Conservation (phyloP, 2,888 invertebrate genomes). For the Drosophila greeni region DNA sequence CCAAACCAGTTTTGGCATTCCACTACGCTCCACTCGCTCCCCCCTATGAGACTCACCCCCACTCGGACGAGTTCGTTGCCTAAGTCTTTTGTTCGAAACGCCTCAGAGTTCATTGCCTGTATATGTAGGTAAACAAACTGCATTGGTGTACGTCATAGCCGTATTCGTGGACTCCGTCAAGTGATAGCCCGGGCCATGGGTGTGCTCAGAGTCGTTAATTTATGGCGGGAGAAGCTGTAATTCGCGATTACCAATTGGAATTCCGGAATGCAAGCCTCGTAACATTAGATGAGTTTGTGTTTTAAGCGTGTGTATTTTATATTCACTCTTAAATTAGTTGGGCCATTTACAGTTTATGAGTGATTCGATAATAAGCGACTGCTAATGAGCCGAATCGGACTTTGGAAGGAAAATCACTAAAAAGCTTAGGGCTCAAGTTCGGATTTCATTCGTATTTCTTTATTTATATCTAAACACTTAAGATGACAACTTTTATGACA, state of each 20-base stretch:
- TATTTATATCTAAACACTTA: not conserved
- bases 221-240: conserved; percentile 15
- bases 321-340: not conserved
- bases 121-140: conserved; percentile 28
- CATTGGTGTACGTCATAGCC: conserved; percentile 23
- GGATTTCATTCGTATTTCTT: not conserved
- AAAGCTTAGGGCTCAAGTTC: too few species aligned
- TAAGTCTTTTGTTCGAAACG: conserved; percentile 68
- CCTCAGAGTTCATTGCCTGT: conserved; percentile 66
- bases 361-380: not conserved
- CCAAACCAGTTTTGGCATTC: conserved; percentile 61
- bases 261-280: conserved; percentile 1
- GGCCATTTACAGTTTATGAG: not conserved
- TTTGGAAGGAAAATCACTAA: too few species aligned
- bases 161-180: conserved; percentile 38
- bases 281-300: conserved; percentile 1
- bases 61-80: conserved; percentile 61
- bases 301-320: not conserved
- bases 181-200: conserved; percentile 9
- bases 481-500: too few species aligned
- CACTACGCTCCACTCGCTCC: conserved; percentile 6
- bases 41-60: not conserved
- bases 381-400: too few species aligned
- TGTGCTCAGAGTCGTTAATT: conserved; percentile 17
- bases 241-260: conserved; percentile 5